A percentile compares a stretch with the other conserved stretches of the same genome.
phyloP scores from a whole-genome alignment of 2,797 vertebrate species.

The Anguilla obscura region DNA sequence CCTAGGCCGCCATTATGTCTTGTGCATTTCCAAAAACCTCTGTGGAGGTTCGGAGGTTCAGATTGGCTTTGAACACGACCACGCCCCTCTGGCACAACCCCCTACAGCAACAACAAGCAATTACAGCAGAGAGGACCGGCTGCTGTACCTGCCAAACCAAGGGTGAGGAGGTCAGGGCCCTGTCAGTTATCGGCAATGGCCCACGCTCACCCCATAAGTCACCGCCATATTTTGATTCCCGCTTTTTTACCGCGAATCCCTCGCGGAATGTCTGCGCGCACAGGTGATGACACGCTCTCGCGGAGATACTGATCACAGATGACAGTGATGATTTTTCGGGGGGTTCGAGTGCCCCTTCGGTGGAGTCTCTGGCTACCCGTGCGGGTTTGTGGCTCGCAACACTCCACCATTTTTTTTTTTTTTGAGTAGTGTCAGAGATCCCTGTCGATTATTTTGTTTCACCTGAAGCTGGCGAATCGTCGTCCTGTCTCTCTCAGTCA shows the following conservation, averaged over 20 bases:
- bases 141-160: neutral
- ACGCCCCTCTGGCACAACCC: neutral
- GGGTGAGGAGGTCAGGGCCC: neutral
- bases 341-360: neutral
- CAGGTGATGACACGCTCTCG: conserved; percentile 29
- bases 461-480: too few species aligned
- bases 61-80: neutral
- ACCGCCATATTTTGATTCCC: conserved; percentile 52
- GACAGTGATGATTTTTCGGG: neutral
- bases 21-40: neutral
- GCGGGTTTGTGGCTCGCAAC: neutral
- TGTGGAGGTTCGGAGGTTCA: neutral
- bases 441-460: neutral
- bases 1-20: neutral
- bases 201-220: conserved; percentile 52
- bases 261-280: conserved; percentile 49
- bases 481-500: conserved; percentile 34
- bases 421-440: neutral
- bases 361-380: neutral
- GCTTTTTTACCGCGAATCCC: conserved; percentile 55
- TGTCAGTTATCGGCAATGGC: neutral
- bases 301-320: conserved; percentile 45
- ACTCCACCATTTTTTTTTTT: neutral
- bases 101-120: neutral
- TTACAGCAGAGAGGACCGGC: neutral